phyloP scores from a whole-genome alignment of 2,113 vertebrate genomes.

The Dendropsophus ebraccatus region DNA sequence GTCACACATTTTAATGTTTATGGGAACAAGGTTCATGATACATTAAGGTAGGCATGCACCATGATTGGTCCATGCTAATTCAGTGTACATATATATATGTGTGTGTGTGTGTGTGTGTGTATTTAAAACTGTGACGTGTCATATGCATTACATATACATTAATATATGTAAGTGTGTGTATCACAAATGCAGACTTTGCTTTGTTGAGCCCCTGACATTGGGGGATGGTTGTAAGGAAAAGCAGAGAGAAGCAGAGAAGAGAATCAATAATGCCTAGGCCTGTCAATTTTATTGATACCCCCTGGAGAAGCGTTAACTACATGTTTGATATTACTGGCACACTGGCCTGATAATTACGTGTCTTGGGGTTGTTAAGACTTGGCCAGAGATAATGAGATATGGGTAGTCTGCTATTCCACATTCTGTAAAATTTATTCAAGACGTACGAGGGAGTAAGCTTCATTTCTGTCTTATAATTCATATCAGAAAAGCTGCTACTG shows the following conservation, averaged over 20 bases:
- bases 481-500: background rate
- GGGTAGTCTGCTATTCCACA: slow-evolving; percentile 15
- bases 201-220: slow-evolving; percentile 5
- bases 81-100: no score
- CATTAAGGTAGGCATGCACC: no score
- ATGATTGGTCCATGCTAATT: no score
- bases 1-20: no score
- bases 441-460: background rate
- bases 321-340: slow-evolving; percentile 68
- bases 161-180: background rate
- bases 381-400: slow-evolving; percentile 59
- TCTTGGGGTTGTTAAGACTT: slow-evolving; percentile 59
- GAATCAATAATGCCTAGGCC: slow-evolving; percentile 64
- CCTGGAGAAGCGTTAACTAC: slow-evolving; percentile 66
- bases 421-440: slow-evolving; percentile 18
- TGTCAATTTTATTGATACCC: slow-evolving; percentile 69
- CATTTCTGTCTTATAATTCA: slow-evolving; percentile 40
- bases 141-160: no score
- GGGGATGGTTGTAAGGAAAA: slow-evolving; percentile 47
- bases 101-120: no score
- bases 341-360: slow-evolving; percentile 66
- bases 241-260: slow-evolving; percentile 31
- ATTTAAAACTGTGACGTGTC: no score
- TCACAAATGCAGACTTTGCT: slow-evolving; percentile 58
- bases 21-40: no score